phyloP scores from a whole-genome alignment of 2,888 invertebrate genomes.

The Lasioglossum villosulum region DNA sequence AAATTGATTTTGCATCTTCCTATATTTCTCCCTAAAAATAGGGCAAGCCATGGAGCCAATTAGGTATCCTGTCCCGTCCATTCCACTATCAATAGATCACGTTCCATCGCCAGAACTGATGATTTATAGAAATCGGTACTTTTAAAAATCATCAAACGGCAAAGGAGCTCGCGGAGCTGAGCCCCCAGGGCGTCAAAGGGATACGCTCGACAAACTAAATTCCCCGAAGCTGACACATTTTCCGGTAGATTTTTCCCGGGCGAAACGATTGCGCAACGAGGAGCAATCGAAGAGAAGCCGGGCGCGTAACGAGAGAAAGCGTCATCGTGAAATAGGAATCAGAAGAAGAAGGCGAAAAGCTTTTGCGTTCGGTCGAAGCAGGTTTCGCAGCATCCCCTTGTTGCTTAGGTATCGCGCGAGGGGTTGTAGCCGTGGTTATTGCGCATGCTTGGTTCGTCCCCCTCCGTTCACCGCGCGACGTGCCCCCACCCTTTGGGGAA shows the following conservation, averaged over 20 bases:
- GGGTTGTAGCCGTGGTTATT: slow-evolving; percentile 55
- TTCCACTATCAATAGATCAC: neutral
- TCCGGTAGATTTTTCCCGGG: neutral
- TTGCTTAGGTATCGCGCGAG: slow-evolving; percentile 60
- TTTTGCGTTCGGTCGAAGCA: slow-evolving; percentile 68
- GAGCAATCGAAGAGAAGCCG: slow-evolving; percentile 9
- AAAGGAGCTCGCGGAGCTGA: neutral
- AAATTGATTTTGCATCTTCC: too few species aligned
- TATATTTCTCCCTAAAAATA: too few species aligned
- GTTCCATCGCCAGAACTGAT: neutral
- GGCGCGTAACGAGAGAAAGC: slow-evolving; percentile 12
- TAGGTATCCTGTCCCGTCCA: too few species aligned
- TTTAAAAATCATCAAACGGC: neutral
- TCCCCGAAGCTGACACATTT: slow-evolving; percentile 20
- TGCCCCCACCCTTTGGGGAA: slow-evolving; percentile 35
- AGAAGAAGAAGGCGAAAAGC: slow-evolving; percentile 53
- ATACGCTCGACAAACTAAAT: neutral
- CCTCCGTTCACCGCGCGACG: slow-evolving; percentile 26
- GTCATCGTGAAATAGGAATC: slow-evolving; percentile 38
- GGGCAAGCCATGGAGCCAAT: too few species aligned
- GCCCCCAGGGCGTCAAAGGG: neutral
- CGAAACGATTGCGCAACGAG: slow-evolving; percentile 19
- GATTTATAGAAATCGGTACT: neutral
- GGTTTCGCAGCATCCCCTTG: slow-evolving; percentile 76
- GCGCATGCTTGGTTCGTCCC: slow-evolving; percentile 68